phyloP scores from a whole-genome alignment of 1,140 invertebrate genomes.

The Ceratitis capitata region DNA sequence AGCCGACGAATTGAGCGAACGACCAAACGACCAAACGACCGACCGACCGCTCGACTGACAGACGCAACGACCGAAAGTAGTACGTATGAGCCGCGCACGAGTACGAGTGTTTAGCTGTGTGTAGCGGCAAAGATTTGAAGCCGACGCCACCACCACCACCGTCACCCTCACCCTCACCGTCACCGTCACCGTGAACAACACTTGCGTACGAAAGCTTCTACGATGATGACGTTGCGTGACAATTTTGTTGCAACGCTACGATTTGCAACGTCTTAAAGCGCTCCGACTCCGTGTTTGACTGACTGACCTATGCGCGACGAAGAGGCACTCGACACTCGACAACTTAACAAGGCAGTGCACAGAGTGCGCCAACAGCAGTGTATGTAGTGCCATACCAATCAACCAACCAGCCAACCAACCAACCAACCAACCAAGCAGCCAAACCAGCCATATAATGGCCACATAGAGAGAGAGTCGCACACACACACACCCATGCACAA shows the following conservation, averaged over 20 bases:
- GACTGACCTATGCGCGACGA: conserved; percentile 36
- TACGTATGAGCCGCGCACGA: neutral
- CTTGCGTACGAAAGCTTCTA: conserved; percentile 1
- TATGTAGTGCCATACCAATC: neutral
- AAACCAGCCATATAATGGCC: too few species aligned
- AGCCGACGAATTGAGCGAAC: neutral
- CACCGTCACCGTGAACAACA: too few species aligned
- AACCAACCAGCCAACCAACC: too few species aligned
- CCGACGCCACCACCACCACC: neutral
- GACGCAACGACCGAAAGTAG: neutral
- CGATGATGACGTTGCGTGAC: conserved; percentile 29
- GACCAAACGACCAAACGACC: neutral
- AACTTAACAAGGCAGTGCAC: conserved; percentile 20
- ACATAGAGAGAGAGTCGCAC: too few species aligned
- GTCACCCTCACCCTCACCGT: too few species aligned
- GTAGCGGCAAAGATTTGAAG: conserved; percentile 3
- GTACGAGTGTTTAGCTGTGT: neutral
- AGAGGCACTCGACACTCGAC: conserved; percentile 35
- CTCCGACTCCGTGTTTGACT: conserved; percentile 22
- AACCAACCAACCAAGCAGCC: too few species aligned
- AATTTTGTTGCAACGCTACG: conserved; percentile 34
- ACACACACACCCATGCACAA: neutral
- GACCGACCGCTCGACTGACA: neutral
- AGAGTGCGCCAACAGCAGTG: conserved; percentile 11
- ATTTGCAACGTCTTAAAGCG: conserved; percentile 28